A percentile compares a stretch with the other conserved stretches of the same genome.
phyloP scores from a whole-genome alignment of 2,888 invertebrate genomes.

The Andrena hattorfiana region DNA sequence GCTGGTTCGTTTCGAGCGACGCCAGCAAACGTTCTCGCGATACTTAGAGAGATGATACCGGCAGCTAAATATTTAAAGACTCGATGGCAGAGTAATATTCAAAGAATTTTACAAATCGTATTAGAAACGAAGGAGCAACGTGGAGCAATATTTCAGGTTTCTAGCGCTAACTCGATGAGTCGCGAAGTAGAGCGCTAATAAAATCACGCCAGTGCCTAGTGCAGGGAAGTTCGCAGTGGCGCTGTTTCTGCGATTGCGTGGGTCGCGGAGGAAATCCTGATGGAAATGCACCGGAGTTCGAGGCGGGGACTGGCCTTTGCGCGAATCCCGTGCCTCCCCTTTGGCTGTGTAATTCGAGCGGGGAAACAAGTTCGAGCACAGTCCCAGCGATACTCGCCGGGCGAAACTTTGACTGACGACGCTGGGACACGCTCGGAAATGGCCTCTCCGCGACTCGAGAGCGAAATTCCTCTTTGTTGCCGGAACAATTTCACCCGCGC shows the following conservation, averaged over 20 bases:
- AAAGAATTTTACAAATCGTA: background rate
- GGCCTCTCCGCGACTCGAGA: constrained; percentile 14
- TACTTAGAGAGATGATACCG: too few relatives aligned
- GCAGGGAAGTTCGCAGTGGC: background rate
- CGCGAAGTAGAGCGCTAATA: background rate
- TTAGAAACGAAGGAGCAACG: background rate
- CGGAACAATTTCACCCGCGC: constrained; percentile 11
- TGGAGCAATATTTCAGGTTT: background rate
- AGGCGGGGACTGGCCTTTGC: constrained; percentile 13
- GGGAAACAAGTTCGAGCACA: constrained; percentile 47
- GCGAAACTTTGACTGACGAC: constrained; percentile 48
- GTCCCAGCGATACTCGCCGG: constrained; percentile 41
- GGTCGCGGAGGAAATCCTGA: constrained; percentile 15
- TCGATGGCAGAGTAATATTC: too few relatives aligned
- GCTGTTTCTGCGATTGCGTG: constrained; percentile 9
- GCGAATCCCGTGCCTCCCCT: constrained; percentile 15
- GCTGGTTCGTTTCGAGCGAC: too few relatives aligned
- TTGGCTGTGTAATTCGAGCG: constrained; percentile 56
- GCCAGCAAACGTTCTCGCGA: too few relatives aligned
- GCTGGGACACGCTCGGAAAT: constrained; percentile 18
- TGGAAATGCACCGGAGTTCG: constrained; percentile 8
- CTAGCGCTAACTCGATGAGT: background rate
- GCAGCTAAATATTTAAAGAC: too few relatives aligned
- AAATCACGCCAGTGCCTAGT: background rate
- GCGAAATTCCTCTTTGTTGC: constrained; percentile 13